These are phyloP conservation scores for Bombyx huttoni DNA, from an alignment of 2,888 invertebrate species.

Conservation along the genomic window DNA sequence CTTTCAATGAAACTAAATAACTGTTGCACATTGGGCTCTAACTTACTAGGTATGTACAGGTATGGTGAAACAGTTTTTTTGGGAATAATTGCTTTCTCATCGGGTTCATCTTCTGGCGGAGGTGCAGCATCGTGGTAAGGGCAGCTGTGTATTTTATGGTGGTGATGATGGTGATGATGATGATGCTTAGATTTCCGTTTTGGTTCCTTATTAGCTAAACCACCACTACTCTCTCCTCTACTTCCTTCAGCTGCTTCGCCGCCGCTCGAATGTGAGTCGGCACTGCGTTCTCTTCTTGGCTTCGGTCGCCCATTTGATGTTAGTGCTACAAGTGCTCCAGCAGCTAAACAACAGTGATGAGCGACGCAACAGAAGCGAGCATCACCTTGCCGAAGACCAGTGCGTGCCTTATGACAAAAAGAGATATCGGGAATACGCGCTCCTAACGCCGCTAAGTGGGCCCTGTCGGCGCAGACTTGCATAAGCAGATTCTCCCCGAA, in stretches of 20 bases:
- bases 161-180: constrained; percentile 59
- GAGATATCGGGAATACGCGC: constrained; percentile 62
- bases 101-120: constrained; percentile 47
- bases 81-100: constrained; percentile 42
- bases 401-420: constrained; percentile 63
- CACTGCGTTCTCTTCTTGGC: constrained; percentile 52
- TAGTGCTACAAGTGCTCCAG: constrained; percentile 48
- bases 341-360: constrained; percentile 64
- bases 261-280: constrained; percentile 64
- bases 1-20: constrained; percentile 86
- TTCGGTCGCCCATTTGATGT: constrained; percentile 46
- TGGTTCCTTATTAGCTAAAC: constrained; percentile 29
- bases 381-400: constrained; percentile 52
- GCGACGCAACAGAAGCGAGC: constrained; percentile 63
- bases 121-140: constrained; percentile 55
- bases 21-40: constrained; percentile 85
- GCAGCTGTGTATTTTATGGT: constrained; percentile 56
- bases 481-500: constrained; percentile 83
- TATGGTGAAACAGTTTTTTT: constrained; percentile 67
- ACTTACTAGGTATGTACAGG: constrained; percentile 65
- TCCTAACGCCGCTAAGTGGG: constrained; percentile 61
- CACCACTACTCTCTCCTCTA: constrained; percentile 41
- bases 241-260: constrained; percentile 56
- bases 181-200: constrained; percentile 50
- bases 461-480: constrained; percentile 82